Evolutionary conservation across 23 tunicate genomes (phyloP).

Genomic region (Phallusia fumigata): DNA sequence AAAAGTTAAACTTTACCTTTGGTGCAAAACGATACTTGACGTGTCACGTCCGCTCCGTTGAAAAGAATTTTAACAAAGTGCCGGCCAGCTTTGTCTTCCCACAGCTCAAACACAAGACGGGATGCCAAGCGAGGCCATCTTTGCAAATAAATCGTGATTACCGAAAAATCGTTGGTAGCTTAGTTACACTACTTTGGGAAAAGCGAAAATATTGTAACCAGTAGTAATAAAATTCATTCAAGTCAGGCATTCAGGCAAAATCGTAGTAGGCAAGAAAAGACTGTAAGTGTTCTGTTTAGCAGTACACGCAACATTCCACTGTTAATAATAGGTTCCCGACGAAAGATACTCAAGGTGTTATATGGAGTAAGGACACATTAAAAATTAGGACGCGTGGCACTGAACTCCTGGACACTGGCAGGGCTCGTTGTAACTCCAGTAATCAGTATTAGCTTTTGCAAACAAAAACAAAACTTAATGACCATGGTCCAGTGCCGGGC

Average conservation of each 20-base stretch:
- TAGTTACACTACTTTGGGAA: no score
- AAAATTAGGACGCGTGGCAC: no score
- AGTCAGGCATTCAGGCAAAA: no score
- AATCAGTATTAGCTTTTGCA: no score
- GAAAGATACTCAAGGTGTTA: no score
- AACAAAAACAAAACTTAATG: no score
- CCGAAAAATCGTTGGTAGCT: background rate
- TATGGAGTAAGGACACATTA: no score
- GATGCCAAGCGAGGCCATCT: slow-evolving; percentile 84
- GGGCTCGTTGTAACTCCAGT: no score
- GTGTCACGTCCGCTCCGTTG: slow-evolving; percentile 69
- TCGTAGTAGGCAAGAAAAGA: background rate
- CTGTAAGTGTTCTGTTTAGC: background rate
- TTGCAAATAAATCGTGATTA: background rate
- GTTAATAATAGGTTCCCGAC: background rate
- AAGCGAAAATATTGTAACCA: background rate
- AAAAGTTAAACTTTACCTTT: background rate
- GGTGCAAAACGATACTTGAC: slow-evolving; percentile 27
- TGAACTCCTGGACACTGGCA: no score
- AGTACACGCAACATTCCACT: background rate
- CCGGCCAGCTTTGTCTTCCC: slow-evolving; percentile 28
- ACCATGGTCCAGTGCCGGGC: no score
- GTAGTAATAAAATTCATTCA: background rate
- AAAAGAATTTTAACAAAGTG: slow-evolving; percentile 42
- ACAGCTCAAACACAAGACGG: slow-evolving; percentile 84